These are phyloP conservation scores for Ammospiza caudacuta DNA, from an alignment of 2,113 vertebrate species.

Conservation along the genomic window DNA sequence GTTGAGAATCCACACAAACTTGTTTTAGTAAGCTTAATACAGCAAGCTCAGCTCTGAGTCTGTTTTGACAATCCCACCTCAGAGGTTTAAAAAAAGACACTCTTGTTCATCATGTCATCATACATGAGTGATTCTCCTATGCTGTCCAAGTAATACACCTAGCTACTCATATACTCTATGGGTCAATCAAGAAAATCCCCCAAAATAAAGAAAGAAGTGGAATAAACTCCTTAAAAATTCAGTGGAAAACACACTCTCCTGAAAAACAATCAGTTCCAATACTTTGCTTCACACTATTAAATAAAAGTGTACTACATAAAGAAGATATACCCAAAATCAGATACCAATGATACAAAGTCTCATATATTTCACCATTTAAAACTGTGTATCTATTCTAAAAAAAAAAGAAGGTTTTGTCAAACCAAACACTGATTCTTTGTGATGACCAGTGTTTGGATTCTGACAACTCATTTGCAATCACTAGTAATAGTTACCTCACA, in stretches of 20 bases:
- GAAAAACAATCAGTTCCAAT: background rate
- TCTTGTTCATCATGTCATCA: conserved; percentile 41
- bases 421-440: background rate
- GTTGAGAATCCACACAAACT: conserved; percentile 31
- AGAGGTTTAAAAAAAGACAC: conserved; percentile 50
- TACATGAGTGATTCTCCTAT: background rate
- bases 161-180: background rate
- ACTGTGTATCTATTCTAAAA: background rate
- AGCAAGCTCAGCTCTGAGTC: conserved; percentile 54
- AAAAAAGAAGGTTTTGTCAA: background rate
- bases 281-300: background rate
- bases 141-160: conserved; percentile 3
- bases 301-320: background rate
- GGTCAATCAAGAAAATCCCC: background rate
- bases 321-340: background rate
- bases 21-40: conserved; percentile 70
- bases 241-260: conserved; percentile 1
- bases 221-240: conserved; percentile 25
- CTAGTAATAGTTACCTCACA: background rate
- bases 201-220: background rate
- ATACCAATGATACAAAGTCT: background rate
- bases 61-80: conserved; percentile 60
- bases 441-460: background rate
- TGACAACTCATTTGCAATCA: background rate
- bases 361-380: background rate